phyloP scores from a whole-genome alignment of 2,113 vertebrate species.

The Hydropotes inermis region DNA sequence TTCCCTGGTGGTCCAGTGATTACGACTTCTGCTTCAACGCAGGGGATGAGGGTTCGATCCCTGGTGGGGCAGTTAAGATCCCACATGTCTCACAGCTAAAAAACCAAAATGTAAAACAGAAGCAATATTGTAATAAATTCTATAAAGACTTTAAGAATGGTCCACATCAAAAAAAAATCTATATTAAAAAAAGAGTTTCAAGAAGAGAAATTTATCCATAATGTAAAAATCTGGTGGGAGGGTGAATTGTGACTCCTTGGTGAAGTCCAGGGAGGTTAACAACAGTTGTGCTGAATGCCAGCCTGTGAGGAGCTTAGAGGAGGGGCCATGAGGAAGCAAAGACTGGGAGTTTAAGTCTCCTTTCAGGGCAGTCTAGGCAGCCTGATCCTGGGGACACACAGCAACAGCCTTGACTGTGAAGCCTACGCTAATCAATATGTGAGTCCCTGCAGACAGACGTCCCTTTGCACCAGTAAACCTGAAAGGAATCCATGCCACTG shows the following conservation, averaged over 20 bases:
- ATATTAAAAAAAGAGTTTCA: background rate
- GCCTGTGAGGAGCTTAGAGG: fast-evolving
- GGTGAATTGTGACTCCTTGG: background rate
- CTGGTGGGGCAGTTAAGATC: background rate
- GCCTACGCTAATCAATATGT: background rate
- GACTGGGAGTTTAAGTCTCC: fast-evolving
- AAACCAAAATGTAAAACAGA: background rate
- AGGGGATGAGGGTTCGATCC: background rate
- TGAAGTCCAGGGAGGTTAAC: background rate
- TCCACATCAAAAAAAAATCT: background rate
- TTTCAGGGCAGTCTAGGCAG: background rate
- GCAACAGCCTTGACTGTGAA: background rate
- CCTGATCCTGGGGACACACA: background rate
- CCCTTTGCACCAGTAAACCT: background rate
- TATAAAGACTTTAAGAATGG: background rate
- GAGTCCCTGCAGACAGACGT: background rate
- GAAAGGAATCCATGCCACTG: background rate
- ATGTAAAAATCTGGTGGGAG: background rate
- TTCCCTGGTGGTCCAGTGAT: background rate
- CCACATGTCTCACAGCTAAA: background rate
- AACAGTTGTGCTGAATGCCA: fast-evolving
- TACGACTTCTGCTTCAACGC: background rate
- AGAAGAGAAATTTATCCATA: background rate
- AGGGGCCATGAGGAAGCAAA: background rate
- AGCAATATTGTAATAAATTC: background rate